phyloP scores from a whole-genome alignment of 35 echinoderm and acorn worm species.

The Apostichopus parvimensis region DNA sequence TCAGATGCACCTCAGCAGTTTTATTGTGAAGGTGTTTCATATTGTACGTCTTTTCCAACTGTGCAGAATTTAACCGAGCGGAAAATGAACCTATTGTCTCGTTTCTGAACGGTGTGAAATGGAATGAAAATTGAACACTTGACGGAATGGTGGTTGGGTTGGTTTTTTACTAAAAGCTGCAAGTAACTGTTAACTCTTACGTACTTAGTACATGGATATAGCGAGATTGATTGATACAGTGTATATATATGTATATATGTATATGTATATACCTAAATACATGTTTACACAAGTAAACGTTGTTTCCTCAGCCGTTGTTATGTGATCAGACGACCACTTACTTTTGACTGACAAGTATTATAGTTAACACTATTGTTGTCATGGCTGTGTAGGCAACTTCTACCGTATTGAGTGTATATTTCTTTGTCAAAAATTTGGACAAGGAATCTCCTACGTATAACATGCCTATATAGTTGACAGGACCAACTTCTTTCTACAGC shows the following conservation, averaged over 20 bases:
- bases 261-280: neutral
- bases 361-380: no score
- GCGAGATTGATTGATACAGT: no score
- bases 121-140: conserved; percentile 2
- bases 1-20: conserved; percentile 28
- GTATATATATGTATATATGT: neutral
- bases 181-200: neutral
- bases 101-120: neutral
- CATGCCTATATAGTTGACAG: no score
- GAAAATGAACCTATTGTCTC: conserved; percentile 17
- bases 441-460: no score
- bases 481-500: no score
- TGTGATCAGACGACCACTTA: neutral
- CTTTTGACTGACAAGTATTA: neutral
- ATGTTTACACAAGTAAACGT: conserved; percentile 22
- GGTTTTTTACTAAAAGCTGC: neutral
- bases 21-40: conserved; percentile 16
- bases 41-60: neutral
- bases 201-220: neutral
- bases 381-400: no score
- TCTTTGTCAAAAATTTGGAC: no score
- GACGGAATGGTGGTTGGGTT: neutral
- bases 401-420: no score
- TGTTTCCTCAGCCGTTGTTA: neutral
- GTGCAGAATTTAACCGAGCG: conserved; percentile 1